These are phyloP conservation scores for Hippocampus comes DNA, from an alignment of 2,113 vertebrate genomes.

Conservation along the genomic window DNA sequence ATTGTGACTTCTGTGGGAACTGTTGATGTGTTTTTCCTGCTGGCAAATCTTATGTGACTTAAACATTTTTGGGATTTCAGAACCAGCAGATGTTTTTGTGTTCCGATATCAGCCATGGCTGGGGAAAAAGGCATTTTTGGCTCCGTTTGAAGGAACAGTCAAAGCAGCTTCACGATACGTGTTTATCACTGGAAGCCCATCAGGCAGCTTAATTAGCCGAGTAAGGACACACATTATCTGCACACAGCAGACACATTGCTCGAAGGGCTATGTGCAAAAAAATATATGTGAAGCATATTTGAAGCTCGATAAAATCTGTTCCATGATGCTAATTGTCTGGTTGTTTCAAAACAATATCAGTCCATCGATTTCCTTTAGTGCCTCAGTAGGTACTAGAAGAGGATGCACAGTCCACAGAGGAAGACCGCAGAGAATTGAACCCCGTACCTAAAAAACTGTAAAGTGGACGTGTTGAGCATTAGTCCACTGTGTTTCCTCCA, in stretches of 20 bases:
- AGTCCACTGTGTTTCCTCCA: no score
- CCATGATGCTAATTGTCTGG: background rate
- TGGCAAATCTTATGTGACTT: conserved; percentile 26
- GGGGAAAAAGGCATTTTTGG: conserved; percentile 13
- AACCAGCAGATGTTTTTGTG: conserved; percentile 22
- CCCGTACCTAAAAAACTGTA: no score
- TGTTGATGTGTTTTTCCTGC: conserved; percentile 21
- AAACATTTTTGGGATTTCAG: conserved; percentile 24
- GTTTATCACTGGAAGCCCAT: background rate
- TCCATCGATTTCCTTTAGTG: no score
- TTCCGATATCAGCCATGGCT: conserved; percentile 27
- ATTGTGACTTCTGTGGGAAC: conserved; percentile 23
- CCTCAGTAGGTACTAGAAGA: no score
- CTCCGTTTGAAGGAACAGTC: conserved; percentile 3
- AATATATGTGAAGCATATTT: background rate
- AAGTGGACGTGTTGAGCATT: no score
- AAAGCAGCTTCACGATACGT: conserved; percentile 9
- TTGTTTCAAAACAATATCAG: background rate
- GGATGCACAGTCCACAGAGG: no score
- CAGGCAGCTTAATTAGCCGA: background rate
- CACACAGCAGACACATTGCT: background rate
- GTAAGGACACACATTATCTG: conserved; percentile 4
- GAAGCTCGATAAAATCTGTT: background rate
- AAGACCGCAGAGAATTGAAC: no score
- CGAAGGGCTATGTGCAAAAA: background rate